Conservation (phyloP, 1,140 invertebrate species). For the Diachasma alloeum region DNA sequence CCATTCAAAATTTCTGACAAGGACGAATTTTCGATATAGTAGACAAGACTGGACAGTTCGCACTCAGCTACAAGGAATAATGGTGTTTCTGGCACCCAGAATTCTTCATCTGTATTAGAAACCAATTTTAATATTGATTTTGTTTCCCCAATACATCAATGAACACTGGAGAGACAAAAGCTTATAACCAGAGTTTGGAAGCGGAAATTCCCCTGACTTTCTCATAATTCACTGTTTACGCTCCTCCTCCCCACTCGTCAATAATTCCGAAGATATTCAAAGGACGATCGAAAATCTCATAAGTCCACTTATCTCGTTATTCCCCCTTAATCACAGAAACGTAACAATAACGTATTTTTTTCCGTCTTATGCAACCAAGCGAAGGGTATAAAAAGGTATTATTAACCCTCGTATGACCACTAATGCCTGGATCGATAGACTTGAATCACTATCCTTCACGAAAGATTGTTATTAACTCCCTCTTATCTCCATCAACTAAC, state of each 20-base stretch:
- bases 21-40: no score
- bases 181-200: not conserved
- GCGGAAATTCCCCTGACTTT: not conserved
- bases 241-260: not conserved
- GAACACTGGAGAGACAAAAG: no score
- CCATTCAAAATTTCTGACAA: no score
- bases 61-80: no score
- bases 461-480: constrained; percentile 33
- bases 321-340: not conserved
- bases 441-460: constrained; percentile 25
- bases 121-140: no score
- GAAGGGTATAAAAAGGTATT: constrained; percentile 16
- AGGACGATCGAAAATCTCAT: not conserved
- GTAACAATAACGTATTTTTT: constrained; percentile 3
- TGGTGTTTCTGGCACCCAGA: no score
- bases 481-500: constrained; percentile 34
- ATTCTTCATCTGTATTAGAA: no score
- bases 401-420: constrained; percentile 28
- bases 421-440: constrained; percentile 30
- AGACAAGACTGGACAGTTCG: no score
- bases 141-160: no score
- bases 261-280: not conserved
- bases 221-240: not conserved
- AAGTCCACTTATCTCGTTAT: not conserved
- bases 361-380: not conserved